Base-by-base conservation (phyloP, 2,113 vertebrate species). In the Rhea pennata region DNA sequence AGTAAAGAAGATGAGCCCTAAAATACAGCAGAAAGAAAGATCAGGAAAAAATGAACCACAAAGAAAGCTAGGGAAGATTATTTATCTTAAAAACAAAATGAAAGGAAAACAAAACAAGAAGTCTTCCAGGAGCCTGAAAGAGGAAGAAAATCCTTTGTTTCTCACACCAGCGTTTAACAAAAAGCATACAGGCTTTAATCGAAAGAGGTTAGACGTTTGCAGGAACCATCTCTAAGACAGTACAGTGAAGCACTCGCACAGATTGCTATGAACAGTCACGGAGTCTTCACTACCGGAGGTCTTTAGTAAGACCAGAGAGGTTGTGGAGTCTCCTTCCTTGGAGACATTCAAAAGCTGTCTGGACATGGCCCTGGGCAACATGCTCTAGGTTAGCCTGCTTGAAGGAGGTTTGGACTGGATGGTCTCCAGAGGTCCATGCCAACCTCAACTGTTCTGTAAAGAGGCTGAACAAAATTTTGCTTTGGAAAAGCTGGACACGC, bases 31-130 rank as follows among this genome's bases (percentile, higher is more conserved):
- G 56, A 33, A 59, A 74, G 27, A 87, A 74, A 84, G 11, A 77
- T 4, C 3, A 8, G 22, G 44, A n/a, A 14, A 50, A 46, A 31
- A 10, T 2, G 33, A 62, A 15, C 11, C n/a, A 50, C 0, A 2
- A 70, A 78, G 53, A 72, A 87, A 88, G 22, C 27, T 69, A 23
- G 42, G 73, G 53, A 21, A 69, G 10, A 26, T 72, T 2, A 46
- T 42, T 91, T 56, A 67, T 6, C 5, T 56, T 51, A 48, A 73
- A 0, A 1, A 72, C 15, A 16, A 56, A 56, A 29, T 51, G 22
- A 23, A 5, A 79, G 39, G 66, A 42, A 33, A 91, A 86, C 61
- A 65, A 31, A 76, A 61, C 1, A 1, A 2, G 5, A 48, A 67
- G 31, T 39, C 66, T 61, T 53, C 61, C 44, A 42, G 53, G 84